Evolutionary conservation across 2,888 invertebrate species (phyloP).

Genomic region (Diadromus collaris): DNA sequence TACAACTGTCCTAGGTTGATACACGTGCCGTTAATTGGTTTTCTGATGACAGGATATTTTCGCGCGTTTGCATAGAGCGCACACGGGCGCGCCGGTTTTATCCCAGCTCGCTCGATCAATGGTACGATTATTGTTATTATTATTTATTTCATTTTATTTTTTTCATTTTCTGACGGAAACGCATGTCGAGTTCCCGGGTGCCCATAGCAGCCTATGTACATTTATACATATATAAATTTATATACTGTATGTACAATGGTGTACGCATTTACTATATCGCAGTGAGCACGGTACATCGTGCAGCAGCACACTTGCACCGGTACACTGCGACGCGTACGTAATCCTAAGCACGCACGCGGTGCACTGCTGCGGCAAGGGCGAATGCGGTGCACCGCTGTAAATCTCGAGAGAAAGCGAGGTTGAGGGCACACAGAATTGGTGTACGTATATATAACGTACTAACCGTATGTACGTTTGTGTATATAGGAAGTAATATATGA

Average conservation of each 20-base stretch:
- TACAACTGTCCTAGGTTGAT: constrained; percentile 3
- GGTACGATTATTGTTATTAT: constrained; percentile 26
- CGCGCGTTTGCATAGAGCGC: constrained; percentile 15
- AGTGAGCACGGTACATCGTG: constrained; percentile 23
- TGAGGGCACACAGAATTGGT: constrained; percentile 11
- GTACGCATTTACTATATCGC: constrained; percentile 38
- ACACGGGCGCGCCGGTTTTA: constrained; percentile 5
- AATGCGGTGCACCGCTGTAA: constrained; percentile 58
- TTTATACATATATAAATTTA: not conserved
- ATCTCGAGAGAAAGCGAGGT: constrained; percentile 50
- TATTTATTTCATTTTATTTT: constrained; percentile 24
- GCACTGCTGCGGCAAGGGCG: constrained; percentile 52
- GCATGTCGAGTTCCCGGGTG: constrained; percentile 16
- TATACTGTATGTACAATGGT: constrained; percentile 15
- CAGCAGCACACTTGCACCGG: constrained; percentile 40
- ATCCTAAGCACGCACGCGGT: constrained; percentile 56
- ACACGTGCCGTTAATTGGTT: constrained; percentile 29
- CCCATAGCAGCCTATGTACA: constrained; percentile 12
- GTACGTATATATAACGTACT: constrained; percentile 18
- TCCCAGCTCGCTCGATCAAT: constrained; percentile 14
- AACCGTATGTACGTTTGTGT: not conserved
- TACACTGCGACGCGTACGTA: constrained; percentile 50
- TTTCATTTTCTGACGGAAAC: constrained; percentile 37
- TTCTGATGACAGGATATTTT: constrained; percentile 8
- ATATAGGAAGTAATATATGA: constrained; percentile 31